Evolutionary conservation across 2,113 vertebrate species (phyloP), one percentile per base, ranked within the genome.

Genomic region (Rhinoderma darwinii): DNA sequence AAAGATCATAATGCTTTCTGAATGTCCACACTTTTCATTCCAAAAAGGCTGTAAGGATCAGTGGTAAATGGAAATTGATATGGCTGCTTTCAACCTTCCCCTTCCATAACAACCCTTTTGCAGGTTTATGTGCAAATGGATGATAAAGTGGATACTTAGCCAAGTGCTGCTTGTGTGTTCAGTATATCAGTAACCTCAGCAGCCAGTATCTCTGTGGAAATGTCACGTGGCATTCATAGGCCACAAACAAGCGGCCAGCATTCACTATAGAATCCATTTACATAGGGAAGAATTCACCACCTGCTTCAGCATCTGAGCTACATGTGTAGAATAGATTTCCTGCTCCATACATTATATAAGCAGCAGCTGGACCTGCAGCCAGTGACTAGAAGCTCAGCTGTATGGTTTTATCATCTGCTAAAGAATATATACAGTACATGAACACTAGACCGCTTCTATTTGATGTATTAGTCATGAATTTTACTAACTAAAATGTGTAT

Each of bases 211-310:
- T 61, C 35, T 61, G 20, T 80, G 51, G 32, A 39, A 0, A 80
- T 80, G 77, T 59, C 54, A 54, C 54, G 6, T 81, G 54, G 39
- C 37, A 6, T 14, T 59, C 54, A 39, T 27, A 81, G 78, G 59
- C 39, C 79, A 43, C 25, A 10, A 61, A 66, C 37, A 32, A 82
- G 56, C 79, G 37, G 54, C 2, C 63, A 83, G n/a, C 43, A 25
- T 70, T 51, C 43, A 35, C 10, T 83, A 70, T 68, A 83, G 44
- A 70, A 70, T 50, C 22, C 81, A 83, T 72, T 83, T 70, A 82
- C 59, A 68, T 47, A 14, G 61, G 11, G 22, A 82, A 68, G 30
- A 66, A 68, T 66, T 32, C 80, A 68, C 59, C 80, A 68, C 80
- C 80, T 82, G 80, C 80, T 83, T 22, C 61, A 30, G n/a, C 63